Percentiles rank a stretch among this genome's conserved stretches.
Conservation (phyloP, 2,797 vertebrate genomes). For the Catostomus latipinnis region DNA sequence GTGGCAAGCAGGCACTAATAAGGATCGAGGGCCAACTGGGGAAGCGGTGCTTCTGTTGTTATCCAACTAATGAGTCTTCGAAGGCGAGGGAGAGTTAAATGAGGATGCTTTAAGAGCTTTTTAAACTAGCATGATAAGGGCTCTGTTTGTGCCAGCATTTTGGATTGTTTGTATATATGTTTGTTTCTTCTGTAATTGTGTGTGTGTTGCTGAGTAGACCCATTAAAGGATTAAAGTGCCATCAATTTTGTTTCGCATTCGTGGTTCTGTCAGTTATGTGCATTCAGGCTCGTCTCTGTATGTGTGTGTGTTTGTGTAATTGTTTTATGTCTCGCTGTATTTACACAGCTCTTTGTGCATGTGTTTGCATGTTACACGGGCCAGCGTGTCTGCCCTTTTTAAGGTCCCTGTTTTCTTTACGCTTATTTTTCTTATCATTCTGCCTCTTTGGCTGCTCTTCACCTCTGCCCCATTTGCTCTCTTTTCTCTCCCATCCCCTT, state of each 20-base stretch:
- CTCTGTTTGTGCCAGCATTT: conserved; percentile 40
- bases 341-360: conserved; percentile 26
- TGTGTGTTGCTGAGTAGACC: conserved; percentile 27
- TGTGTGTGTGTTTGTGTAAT: conserved; percentile 21
- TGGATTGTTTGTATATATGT: conserved; percentile 25
- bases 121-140: conserved; percentile 45
- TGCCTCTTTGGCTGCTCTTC: conserved; percentile 35
- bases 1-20: conserved; percentile 33
- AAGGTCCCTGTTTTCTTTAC: conserved; percentile 34
- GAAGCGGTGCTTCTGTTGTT: conserved; percentile 22
- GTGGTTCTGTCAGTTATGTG: conserved; percentile 29
- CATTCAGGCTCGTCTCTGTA: conserved; percentile 31
- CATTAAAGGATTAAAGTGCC: conserved; percentile 42
- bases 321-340: conserved; percentile 36
- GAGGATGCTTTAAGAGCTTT: conserved; percentile 45
- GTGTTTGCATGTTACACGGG: not conserved
- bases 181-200: conserved; percentile 30
- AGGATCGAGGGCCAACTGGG: conserved; percentile 32
- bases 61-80: conserved; percentile 39
- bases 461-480: conserved; percentile 37
- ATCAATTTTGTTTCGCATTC: conserved; percentile 16
- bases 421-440: conserved; percentile 44
- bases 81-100: conserved; percentile 34
- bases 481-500: conserved; percentile 36
- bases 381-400: conserved; percentile 8